Percentiles rank a stretch among this genome's conserved stretches.
phyloP scores from a whole-genome alignment of 2,888 invertebrate genomes.

The Pediacus dermestoides region DNA sequence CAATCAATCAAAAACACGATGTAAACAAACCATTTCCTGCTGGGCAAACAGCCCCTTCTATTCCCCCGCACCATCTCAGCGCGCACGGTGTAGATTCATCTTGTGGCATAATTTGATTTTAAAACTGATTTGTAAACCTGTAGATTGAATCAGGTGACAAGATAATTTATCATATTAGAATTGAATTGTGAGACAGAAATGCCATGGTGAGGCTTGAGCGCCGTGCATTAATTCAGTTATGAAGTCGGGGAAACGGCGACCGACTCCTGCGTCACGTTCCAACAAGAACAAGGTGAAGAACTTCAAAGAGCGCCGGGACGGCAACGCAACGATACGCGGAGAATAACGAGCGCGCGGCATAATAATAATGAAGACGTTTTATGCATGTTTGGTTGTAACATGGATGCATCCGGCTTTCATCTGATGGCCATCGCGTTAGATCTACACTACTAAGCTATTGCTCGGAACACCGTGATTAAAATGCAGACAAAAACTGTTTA shows the following conservation, averaged over 20 bases:
- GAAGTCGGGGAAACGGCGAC: conserved; percentile 7
- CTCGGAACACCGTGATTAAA: conserved; percentile 24
- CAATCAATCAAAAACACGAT: no score
- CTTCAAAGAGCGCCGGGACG: conserved; percentile 28
- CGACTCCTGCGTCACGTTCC: conserved; percentile 25
- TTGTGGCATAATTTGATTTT: no score
- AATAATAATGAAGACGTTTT: conserved; percentile 39
- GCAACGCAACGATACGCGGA: conserved; percentile 25
- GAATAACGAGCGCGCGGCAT: conserved; percentile 38
- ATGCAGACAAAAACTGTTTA: no score
- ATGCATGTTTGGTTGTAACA: conserved; percentile 34
- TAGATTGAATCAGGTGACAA: conserved; percentile 22
- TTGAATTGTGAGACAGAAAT: no score
- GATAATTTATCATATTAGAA: conserved; percentile 21
- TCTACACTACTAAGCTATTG: conserved; percentile 20
- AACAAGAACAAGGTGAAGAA: conserved; percentile 18
- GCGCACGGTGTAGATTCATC: no score
- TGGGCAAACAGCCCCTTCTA: no score
- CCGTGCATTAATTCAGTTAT: conserved; percentile 25
- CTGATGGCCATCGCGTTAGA: no score
- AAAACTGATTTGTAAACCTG: conserved; percentile 18
- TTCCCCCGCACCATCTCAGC: no score
- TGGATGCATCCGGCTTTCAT: conserved; percentile 14
- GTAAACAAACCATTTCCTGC: no score
- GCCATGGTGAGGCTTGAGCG: conserved; percentile 2